Base-by-base conservation (phyloP, 1,140 invertebrate genomes). In the Drosophila lini region DNA sequence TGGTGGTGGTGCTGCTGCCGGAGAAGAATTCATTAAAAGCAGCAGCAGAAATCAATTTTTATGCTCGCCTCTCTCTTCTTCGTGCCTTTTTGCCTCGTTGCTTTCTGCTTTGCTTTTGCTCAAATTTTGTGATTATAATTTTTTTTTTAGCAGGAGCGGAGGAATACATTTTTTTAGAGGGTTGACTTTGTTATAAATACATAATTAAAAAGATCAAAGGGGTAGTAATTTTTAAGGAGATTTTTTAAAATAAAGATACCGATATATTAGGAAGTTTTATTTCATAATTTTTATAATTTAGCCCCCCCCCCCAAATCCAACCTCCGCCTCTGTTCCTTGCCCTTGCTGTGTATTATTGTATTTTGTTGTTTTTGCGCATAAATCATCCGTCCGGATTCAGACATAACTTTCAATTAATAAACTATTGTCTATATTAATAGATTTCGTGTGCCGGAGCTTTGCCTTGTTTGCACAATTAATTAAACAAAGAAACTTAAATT, bases 371-470 rank as follows among this genome's bases (percentile, higher is more conserved):
- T 61, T 74, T 67, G 68, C n/a, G 73, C 61, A 81, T 84, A 84
- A 84, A 81, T 81, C 75, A 79, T 61, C 50, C 41, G 55, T 11
- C 59, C 61, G 64, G 47, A 50, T 38, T 50, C 78, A 63, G 61
- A 71, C 80, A 83, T 79, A 88, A 84, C 68, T 88, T 89, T 89
- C 69, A 88, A 88, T 88, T 88, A 89, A 81, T 88, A 84, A 89
- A 88, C 84, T 84, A 89, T 88, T 88, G 84, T 88, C 82, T 74
- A 68, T 73, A 84, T 89, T 89, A 88, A 88, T 84, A 78, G 74
- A 84, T 71, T 88, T 88, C 77, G 65, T 53, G 45, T 38, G 61
- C 61, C 61, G 41, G 9, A 61, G 60, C 59, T 65, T 61, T 68
- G 47, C 63, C 68, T 77, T 89, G 74, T 89, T 88, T 84, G 78